Evolutionary conservation across 2,113 vertebrate species (phyloP).

Genomic region (Falcunculus frontatus): DNA sequence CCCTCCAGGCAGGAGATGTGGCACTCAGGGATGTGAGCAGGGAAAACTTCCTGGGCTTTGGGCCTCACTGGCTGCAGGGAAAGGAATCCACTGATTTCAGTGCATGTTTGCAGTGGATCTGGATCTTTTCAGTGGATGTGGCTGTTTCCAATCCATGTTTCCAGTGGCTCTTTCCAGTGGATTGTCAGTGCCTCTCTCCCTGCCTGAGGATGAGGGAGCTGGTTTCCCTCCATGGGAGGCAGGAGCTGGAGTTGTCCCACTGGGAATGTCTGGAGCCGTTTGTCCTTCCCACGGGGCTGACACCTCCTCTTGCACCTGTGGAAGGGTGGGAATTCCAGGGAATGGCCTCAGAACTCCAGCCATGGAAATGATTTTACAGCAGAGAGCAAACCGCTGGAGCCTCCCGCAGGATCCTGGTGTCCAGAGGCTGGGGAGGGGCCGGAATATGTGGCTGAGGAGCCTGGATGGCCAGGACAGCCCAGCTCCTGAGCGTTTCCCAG

Average conservation of each 20-base stretch:
- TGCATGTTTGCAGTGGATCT: not conserved
- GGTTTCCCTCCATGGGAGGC: not conserved
- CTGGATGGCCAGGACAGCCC: not conserved
- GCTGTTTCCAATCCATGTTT: not conserved
- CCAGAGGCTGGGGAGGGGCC: not conserved
- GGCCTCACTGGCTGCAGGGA: not conserved
- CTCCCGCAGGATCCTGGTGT: not conserved
- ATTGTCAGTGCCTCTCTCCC: not conserved
- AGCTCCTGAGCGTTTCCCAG: fast-evolving
- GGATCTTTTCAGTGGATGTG: not conserved
- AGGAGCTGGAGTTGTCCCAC: not conserved
- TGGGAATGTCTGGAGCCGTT: not conserved
- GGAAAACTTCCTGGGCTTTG: not conserved
- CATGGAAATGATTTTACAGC: not conserved
- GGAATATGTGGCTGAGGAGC: not conserved
- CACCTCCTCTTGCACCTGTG: fast-evolving
- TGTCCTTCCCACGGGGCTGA: not conserved
- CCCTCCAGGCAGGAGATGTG: not conserved
- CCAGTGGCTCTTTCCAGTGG: not conserved
- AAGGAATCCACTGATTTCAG: not conserved
- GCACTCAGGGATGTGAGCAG: not conserved
- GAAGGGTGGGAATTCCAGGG: not conserved
- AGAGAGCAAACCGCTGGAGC: not conserved
- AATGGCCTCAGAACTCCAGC: not conserved
- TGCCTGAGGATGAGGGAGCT: not conserved